Base-by-base conservation (phyloP, 2,113 vertebrate genomes). In the Anas platyrhynchos region DNA sequence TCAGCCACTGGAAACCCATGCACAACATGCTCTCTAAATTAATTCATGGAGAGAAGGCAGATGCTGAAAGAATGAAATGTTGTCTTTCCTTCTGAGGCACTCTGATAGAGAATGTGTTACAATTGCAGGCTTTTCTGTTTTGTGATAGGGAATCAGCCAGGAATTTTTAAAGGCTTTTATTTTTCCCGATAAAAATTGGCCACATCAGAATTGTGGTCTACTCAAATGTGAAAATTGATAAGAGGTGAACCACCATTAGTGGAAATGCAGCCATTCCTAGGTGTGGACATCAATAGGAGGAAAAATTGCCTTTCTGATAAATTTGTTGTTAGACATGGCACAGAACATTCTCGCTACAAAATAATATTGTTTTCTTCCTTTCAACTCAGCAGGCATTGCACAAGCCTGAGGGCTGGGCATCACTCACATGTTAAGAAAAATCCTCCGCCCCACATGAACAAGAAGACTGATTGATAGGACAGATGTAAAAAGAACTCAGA, bases 31-130 rank as follows among this genome's bases (percentile, higher is more conserved):
- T 84, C 58, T 86, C 94, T 82, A 90, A 95, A 96, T 96, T 94
- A 96, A 92, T 88, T 95, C 94, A 91, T 88, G 90, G 86, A 94
- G 96, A 92, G 95, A 96, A 93, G 73, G 83, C 94, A 96, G 92
- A 92, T 95, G 96, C 88, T 93, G 88, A 84, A 88, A 84, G 90
- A 96, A 95, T 96, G 54, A 89, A 61, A 79, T n/a, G 50, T 36
- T 88, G 72, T 32, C 58, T 92, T 86, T 86, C 93, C 92, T 95
- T 96, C 86, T 84, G 86, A 86, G 93, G 41, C 66, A 29, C 62
- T 84, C 58, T 94, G 88, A 72, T 90, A 96, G 80, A 62, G 41
- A n/a, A 65, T 84, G 62, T 90, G 69, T 82, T 86, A 32, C 61
- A 72, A 55, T 88, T 78, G 88, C 83, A 82, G 66, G 58, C 66